These are phyloP conservation scores for Hemitrygon akajei DNA, from an alignment of 2,797 vertebrate genomes.

Conservation along the genomic window DNA sequence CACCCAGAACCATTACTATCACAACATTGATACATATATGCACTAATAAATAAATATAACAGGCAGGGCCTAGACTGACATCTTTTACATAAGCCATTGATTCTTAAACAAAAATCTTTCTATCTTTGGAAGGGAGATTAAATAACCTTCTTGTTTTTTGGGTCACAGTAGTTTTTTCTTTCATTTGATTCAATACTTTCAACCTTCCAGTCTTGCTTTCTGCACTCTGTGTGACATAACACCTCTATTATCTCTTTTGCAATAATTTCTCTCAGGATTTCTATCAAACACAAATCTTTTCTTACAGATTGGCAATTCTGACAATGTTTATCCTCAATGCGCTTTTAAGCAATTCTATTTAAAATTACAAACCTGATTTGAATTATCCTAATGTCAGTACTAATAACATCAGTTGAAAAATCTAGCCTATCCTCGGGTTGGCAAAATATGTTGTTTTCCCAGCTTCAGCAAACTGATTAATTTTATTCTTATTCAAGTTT, in stretches of 20 bases:
- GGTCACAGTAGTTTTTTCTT: too few species aligned
- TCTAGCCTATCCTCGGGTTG: not conserved
- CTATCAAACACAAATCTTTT: slow-evolving; percentile 1
- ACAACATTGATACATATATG: not conserved
- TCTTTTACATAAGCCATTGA: not conserved
- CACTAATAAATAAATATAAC: slow-evolving; percentile 24
- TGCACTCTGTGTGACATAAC: too few species aligned
- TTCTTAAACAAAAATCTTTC: not conserved
- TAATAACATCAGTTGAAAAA: slow-evolving; percentile 1
- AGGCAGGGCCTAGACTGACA: not conserved
- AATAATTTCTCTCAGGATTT: not conserved
- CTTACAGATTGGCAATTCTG: not conserved
- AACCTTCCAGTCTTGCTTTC: not conserved
- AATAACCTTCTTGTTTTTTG: not conserved
- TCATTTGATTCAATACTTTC: not conserved
- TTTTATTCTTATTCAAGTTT: not conserved
- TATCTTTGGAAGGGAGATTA: not conserved
- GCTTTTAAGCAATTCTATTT: not conserved
- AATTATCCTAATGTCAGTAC: not conserved
- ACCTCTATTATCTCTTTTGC: slow-evolving; percentile 1
- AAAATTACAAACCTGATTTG: not conserved
- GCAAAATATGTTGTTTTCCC: not conserved
- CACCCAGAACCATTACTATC: not conserved
- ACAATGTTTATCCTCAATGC: slow-evolving; percentile 1
- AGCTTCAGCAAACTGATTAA: not conserved